These are phyloP conservation scores for Pangasius macronema DNA, from an alignment of 2,797 vertebrate species.

Conservation along the genomic window DNA sequence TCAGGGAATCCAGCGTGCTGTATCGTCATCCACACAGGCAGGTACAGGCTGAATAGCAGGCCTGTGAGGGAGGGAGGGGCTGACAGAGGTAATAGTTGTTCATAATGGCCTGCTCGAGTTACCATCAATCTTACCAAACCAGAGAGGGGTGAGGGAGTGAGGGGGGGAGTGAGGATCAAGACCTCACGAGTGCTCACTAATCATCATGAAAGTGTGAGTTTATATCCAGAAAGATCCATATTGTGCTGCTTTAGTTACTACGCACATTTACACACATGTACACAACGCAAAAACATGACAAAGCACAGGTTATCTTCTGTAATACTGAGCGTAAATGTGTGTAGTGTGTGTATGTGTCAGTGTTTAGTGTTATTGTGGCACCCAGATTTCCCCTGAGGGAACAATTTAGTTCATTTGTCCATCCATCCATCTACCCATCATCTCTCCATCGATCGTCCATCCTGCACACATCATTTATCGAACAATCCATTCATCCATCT, in stretches of 20 bases:
- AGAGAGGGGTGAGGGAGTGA: not conserved
- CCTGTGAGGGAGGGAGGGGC: slow-evolving; percentile 2
- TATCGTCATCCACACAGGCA: slow-evolving; percentile 41
- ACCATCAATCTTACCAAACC: slow-evolving; percentile 23
- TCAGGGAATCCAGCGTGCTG: slow-evolving; percentile 67
- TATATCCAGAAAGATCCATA: not conserved
- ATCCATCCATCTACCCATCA: not conserved
- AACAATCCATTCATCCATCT: not conserved
- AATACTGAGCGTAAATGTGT: not conserved
- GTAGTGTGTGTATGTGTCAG: not conserved
- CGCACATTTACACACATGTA: no score
- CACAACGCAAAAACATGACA: no score
- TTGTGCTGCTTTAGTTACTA: not conserved
- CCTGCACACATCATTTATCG: not conserved
- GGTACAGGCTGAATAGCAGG: slow-evolving; percentile 49
- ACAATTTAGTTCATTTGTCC: no score
- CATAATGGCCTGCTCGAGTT: slow-evolving; percentile 34
- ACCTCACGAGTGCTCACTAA: not conserved
- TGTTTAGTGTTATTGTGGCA: not conserved
- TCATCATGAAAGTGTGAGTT: not conserved
- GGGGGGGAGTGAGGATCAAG: slow-evolving; percentile 11
- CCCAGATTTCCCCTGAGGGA: not conserved
- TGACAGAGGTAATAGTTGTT: slow-evolving; percentile 18
- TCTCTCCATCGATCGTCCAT: not conserved
- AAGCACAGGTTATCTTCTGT: not conserved